A percentile compares a stretch with the other conserved stretches of the same genome.
phyloP scores from a whole-genome alignment of 2,113 vertebrate genomes.

The Anthoscopus minutus region DNA sequence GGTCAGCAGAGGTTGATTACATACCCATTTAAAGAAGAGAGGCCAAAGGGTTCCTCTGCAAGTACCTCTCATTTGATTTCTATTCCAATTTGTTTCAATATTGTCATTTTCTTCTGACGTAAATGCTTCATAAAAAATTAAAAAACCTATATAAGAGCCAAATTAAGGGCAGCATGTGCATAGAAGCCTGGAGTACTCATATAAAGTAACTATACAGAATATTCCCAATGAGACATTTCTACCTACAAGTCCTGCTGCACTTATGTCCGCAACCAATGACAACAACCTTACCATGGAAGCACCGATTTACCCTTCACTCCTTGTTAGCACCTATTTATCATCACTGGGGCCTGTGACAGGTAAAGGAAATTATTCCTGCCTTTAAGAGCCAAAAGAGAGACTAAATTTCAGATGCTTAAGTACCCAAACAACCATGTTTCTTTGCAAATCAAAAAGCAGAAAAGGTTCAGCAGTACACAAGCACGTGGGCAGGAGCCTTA shows the following conservation, averaged over 20 bases:
- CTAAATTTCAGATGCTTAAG: neutral
- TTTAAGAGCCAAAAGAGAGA: neutral
- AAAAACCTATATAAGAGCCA: neutral
- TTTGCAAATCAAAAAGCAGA: neutral
- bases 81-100: neutral
- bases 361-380: neutral
- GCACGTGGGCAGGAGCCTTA: neutral
- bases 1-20: neutral
- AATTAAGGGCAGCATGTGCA: neutral
- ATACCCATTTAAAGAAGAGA: neutral
- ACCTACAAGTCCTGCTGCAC: neutral
- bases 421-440: neutral
- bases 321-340: neutral
- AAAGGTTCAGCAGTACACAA: neutral
- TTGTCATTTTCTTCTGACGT: neutral
- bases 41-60: neutral
- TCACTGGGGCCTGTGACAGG: neutral
- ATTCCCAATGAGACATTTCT: neutral
- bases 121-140: conserved; percentile 10
- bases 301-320: no score
- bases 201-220: neutral
- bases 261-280: neutral
- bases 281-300: neutral
- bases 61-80: neutral
- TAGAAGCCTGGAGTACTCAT: neutral